Conservation (phyloP, 2,113 vertebrate genomes). For the Butastur rufipennis region DNA sequence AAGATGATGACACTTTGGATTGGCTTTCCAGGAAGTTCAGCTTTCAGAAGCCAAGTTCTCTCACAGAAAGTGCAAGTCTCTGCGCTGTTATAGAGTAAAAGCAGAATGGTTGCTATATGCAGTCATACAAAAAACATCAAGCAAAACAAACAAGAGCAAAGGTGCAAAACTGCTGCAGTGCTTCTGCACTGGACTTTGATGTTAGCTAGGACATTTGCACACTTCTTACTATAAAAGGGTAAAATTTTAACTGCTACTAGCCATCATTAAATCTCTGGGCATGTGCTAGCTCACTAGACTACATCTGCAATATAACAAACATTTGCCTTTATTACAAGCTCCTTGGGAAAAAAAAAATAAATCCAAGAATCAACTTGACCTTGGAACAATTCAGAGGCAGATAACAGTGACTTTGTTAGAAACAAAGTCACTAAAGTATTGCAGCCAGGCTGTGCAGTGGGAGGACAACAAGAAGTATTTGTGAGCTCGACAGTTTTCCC, state of each 20-base stretch:
- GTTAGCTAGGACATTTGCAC: background rate
- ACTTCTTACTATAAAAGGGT: background rate
- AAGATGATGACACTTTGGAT: background rate
- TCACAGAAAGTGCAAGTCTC: background rate
- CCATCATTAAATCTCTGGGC: background rate
- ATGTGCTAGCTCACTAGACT: background rate
- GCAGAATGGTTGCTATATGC: background rate
- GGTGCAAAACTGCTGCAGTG: background rate
- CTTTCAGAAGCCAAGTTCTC: background rate
- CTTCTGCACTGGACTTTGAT: background rate
- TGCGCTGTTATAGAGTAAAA: background rate
- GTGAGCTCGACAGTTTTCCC: background rate
- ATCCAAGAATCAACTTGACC: background rate
- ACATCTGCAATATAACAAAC: background rate
- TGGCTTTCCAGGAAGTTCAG: background rate
- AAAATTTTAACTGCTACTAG: background rate
- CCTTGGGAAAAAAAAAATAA: background rate
- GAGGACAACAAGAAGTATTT: background rate
- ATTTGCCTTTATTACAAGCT: background rate
- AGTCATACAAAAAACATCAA: background rate
- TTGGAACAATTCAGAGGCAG: background rate
- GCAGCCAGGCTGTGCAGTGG: background rate
- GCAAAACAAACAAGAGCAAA: background rate
- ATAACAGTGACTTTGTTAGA: background rate
- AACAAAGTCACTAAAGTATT: background rate